Evolutionary conservation across 2,888 invertebrate species (phyloP).

Genomic region (Coronaproctus castanopsis): DNA sequence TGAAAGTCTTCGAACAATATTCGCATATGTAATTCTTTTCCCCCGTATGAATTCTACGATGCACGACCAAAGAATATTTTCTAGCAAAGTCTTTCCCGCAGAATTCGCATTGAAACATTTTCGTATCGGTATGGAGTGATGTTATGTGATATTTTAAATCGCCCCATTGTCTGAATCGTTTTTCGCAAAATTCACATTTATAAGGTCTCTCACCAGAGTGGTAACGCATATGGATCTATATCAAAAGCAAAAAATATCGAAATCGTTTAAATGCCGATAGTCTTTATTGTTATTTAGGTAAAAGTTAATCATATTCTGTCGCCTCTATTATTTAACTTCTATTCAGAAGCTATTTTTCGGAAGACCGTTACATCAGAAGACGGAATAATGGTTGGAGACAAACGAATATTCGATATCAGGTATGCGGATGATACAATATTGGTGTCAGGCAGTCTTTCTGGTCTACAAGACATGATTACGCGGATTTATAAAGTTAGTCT

Average conservation of each 20-base stretch:
- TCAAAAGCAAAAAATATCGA: conserved; percentile 9
- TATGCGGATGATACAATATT: no score
- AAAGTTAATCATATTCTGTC: no score
- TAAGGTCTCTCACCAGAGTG: conserved; percentile 74
- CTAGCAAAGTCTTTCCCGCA: conserved; percentile 74
- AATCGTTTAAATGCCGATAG: no score
- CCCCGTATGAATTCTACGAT: conserved; percentile 66
- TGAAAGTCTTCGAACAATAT: conserved; percentile 59
- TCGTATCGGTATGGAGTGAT: conserved; percentile 58
- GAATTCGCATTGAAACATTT: conserved; percentile 69
- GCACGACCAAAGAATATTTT: conserved; percentile 67
- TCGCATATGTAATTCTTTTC: conserved; percentile 74
- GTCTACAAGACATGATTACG: no score
- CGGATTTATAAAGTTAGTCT: no score
- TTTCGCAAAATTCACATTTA: conserved; percentile 56
- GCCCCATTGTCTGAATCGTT: conserved; percentile 68
- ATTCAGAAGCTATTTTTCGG: no score
- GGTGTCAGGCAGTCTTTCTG: no score
- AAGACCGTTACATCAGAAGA: no score
- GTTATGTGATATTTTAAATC: conserved; percentile 70
- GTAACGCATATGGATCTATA: conserved; percentile 49
- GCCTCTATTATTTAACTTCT: no score
- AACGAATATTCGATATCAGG: no score
- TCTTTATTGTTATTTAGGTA: no score
- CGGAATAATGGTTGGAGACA: no score